Conservation (phyloP, 1,140 invertebrate species). For the Trialeurodes vaporariorum region DNA sequence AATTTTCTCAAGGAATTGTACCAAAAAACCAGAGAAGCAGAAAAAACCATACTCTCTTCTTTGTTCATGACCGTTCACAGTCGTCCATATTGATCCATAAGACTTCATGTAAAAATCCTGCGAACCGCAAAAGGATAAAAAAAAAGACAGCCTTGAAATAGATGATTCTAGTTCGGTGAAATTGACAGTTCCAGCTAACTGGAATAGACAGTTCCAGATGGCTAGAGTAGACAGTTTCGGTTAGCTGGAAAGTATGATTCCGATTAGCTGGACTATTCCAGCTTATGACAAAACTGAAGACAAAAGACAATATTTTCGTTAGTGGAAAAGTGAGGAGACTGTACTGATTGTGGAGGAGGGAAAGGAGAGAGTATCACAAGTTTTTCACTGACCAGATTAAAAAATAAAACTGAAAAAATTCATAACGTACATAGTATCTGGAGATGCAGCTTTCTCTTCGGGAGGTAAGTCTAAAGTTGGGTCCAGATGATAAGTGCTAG, state of each 20-base stretch:
- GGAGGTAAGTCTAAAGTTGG: conserved; percentile 39
- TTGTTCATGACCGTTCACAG: too few relatives aligned
- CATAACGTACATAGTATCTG: conserved; percentile 41
- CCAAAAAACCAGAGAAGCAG: too few relatives aligned
- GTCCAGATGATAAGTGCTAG: conserved; percentile 35
- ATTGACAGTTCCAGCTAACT: too few relatives aligned
- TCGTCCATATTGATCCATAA: too few relatives aligned
- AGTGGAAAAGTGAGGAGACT: neutral
- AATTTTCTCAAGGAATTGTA: too few relatives aligned
- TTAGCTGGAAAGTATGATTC: neutral
- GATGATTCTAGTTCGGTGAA: too few relatives aligned
- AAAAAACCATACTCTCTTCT: too few relatives aligned
- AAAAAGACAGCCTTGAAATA: too few relatives aligned
- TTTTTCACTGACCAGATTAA: neutral
- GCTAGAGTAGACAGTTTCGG: neutral
- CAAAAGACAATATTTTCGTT: neutral
- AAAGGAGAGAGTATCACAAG: neutral
- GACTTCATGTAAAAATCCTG: too few relatives aligned
- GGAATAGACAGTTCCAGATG: too few relatives aligned
- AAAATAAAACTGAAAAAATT: neutral
- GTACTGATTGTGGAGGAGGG: neutral
- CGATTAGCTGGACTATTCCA: neutral
- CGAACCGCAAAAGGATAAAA: too few relatives aligned
- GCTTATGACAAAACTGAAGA: neutral
- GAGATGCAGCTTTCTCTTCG: conserved; percentile 44